A percentile compares a stretch with the other conserved stretches of the same genome.
Evolutionary conservation across 2,888 invertebrate genomes (phyloP).

Genomic region (Pandemis heparana): DNA sequence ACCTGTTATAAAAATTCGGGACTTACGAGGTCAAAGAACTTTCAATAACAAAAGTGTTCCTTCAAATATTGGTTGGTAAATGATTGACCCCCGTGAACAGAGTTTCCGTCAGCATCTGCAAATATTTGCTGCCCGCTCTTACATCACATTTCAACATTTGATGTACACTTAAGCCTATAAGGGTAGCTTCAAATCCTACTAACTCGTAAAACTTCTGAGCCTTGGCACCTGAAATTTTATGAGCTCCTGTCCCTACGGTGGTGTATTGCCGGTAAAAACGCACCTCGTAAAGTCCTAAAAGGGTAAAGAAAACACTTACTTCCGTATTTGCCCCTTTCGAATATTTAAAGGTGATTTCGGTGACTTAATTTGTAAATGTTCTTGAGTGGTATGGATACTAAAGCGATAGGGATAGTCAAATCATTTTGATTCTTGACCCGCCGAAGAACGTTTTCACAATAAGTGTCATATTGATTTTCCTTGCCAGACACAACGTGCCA

Average conservation of each 20-base stretch:
- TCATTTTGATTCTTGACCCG: too few relatives aligned
- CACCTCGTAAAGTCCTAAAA: constrained; percentile 16
- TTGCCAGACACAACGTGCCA: too few relatives aligned
- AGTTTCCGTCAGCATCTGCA: too few relatives aligned
- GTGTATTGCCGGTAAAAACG: constrained; percentile 30
- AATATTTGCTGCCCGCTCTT: background rate
- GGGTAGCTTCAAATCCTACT: constrained; percentile 17
- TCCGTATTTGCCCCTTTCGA: background rate
- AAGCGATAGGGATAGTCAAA: background rate
- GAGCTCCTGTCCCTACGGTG: constrained; percentile 7
- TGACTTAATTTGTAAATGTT: background rate
- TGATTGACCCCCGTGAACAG: too few relatives aligned
- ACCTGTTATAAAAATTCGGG: too few relatives aligned
- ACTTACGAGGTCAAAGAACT: too few relatives aligned
- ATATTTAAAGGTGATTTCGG: constrained; percentile 7
- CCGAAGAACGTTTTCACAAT: too few relatives aligned
- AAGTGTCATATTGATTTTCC: too few relatives aligned
- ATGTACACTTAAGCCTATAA: constrained; percentile 2
- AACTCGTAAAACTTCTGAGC: constrained; percentile 25
- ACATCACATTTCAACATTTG: background rate
- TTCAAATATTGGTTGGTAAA: too few relatives aligned
- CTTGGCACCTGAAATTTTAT: constrained; percentile 36
- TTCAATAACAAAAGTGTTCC: too few relatives aligned
- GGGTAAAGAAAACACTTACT: background rate
- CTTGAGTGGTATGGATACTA: background rate